These are phyloP conservation scores for Bombyx huttoni DNA, from an alignment of 2,888 invertebrate species.

Conservation along the genomic window DNA sequence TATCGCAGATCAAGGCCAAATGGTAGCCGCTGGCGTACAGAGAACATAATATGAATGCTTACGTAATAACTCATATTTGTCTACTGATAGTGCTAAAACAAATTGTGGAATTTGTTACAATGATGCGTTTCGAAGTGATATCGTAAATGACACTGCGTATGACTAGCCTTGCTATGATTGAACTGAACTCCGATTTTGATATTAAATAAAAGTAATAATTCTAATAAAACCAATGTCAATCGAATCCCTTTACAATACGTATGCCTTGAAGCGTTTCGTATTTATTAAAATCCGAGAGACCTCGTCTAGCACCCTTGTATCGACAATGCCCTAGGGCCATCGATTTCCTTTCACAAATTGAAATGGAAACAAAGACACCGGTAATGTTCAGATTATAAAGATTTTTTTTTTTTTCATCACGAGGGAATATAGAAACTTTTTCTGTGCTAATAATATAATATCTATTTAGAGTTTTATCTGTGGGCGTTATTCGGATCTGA, in stretches of 20 bases:
- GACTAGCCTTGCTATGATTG: too few relatives aligned
- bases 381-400: conserved; percentile 19
- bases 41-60: too few relatives aligned
- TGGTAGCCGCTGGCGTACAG: too few relatives aligned
- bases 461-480: not conserved
- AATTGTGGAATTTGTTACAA: too few relatives aligned
- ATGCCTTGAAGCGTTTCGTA: not conserved
- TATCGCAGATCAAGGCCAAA: too few relatives aligned
- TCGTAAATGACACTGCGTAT: too few relatives aligned
- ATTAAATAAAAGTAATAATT: too few relatives aligned
- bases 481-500: too few relatives aligned
- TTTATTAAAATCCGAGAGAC: not conserved
- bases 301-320: conserved; percentile 2
- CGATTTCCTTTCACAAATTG: conserved; percentile 54
- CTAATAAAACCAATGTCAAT: conserved; percentile 5
- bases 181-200: too few relatives aligned
- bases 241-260: not conserved
- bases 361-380: conserved; percentile 58
- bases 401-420: not conserved
- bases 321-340: conserved; percentile 44
- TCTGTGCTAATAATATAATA: not conserved
- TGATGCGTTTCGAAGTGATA: too few relatives aligned
- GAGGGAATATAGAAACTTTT: not conserved
- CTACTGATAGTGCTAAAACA: too few relatives aligned
- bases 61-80: too few relatives aligned